These are phyloP conservation scores for Sphenodon punctatus DNA, from an alignment of 2,797 vertebrate genomes.

Conservation along the genomic window DNA sequence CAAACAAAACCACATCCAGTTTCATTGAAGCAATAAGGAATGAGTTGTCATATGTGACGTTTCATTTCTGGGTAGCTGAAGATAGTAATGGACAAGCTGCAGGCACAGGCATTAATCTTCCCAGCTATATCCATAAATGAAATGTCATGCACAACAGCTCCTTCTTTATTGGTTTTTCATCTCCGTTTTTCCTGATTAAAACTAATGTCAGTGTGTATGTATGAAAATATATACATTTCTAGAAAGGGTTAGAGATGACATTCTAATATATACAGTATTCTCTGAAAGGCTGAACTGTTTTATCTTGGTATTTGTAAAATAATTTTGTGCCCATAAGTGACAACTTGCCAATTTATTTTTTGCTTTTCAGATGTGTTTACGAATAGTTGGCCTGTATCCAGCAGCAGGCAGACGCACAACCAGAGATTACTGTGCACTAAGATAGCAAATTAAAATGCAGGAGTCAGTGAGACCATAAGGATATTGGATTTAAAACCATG, in stretches of 20 bases:
- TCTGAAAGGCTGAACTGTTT: not conserved
- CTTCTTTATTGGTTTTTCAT: conserved; percentile 32
- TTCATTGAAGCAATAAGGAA: not conserved
- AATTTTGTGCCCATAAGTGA: conserved; percentile 31
- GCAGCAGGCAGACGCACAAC: conserved; percentile 30
- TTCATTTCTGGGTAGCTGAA: not conserved
- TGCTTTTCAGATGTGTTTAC: conserved; percentile 31
- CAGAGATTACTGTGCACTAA: conserved; percentile 55
- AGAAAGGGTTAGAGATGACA: not conserved
- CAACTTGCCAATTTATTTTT: conserved; percentile 52
- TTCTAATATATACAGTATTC: not conserved
- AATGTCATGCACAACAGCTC: conserved; percentile 44
- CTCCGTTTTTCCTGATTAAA: conserved; percentile 26
- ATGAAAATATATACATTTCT: conserved; percentile 7
- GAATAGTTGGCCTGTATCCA: not conserved
- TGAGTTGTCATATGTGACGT: not conserved
- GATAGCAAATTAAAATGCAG: conserved; percentile 53
- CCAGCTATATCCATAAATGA: conserved; percentile 38
- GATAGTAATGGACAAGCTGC: conserved; percentile 26
- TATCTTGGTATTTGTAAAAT: not conserved
- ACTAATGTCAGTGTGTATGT: conserved; percentile 17
- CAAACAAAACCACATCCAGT: not conserved
- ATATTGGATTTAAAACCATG: conserved; percentile 55
- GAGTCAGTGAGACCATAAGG: conserved; percentile 23
- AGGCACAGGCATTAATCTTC: conserved; percentile 42